A percentile compares a stretch with the other conserved stretches of the same genome.
These are phyloP conservation scores for Coregonus suidteri DNA, from an alignment of 2,797 vertebrate genomes.

Conservation along the genomic window DNA sequence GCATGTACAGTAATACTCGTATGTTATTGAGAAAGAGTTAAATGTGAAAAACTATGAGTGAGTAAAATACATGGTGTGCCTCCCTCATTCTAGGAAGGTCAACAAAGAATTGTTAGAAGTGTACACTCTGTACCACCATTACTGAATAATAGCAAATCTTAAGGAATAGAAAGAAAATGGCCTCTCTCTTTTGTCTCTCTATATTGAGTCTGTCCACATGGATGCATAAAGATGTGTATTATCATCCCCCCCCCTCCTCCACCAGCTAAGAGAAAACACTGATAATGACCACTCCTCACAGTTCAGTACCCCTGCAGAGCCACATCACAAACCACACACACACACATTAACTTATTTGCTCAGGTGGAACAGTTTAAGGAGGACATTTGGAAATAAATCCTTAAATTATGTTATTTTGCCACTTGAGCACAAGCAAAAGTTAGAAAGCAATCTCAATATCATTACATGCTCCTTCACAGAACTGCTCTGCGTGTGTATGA, in stretches of 20 bases:
- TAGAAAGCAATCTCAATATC: not conserved
- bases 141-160: not conserved
- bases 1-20: constrained; percentile 4
- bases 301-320: constrained; percentile 31
- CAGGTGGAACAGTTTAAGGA: not conserved
- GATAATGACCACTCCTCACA: constrained; percentile 23
- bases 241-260: not conserved
- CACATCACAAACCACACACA: constrained; percentile 5
- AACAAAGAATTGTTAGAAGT: not conserved
- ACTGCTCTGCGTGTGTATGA: not conserved
- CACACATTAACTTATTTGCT: constrained; percentile 2
- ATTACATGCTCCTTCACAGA: not conserved
- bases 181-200: constrained; percentile 19
- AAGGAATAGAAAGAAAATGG: not conserved
- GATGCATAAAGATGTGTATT: constrained; percentile 21
- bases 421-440: not conserved
- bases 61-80: not conserved
- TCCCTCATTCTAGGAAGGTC: not conserved
- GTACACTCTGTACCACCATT: not conserved
- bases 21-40: not conserved
- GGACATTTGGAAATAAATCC: not conserved
- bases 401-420: not conserved
- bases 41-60: not conserved
- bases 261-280: constrained; percentile 16
- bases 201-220: constrained; percentile 3